Evolutionary conservation across 2,113 vertebrate species (phyloP).

Genomic region (Thunnus maccoyii): DNA sequence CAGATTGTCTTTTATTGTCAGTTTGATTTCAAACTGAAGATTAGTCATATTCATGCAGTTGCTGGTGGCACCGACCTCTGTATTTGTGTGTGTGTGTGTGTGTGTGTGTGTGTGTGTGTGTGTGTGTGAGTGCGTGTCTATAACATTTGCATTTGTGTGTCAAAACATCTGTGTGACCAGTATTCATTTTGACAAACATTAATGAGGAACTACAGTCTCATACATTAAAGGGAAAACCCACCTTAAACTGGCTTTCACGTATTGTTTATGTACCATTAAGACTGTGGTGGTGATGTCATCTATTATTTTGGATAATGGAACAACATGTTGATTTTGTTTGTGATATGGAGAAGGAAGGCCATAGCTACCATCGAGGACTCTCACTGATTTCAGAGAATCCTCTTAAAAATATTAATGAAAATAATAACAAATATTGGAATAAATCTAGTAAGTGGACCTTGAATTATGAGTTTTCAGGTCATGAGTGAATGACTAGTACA

Average conservation of each 20-base stretch:
- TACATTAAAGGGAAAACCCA: conserved; percentile 1
- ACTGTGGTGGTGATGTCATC: conserved; percentile 1
- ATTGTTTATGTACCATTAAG: background rate
- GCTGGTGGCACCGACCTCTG: conserved; percentile 36
- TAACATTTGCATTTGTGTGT: conserved; percentile 34
- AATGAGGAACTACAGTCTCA: background rate
- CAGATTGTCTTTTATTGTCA: conserved; percentile 74
- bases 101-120: too few relatives aligned
- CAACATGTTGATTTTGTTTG: background rate
- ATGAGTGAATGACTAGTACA: too few relatives aligned
- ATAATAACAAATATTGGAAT: too few relatives aligned
- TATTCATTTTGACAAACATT: conserved; percentile 11
- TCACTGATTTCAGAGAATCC: too few relatives aligned
- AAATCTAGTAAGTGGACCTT: too few relatives aligned
- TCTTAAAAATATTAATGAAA: too few relatives aligned
- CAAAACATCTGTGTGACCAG: conserved; percentile 29
- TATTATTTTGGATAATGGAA: background rate
- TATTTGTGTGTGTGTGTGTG: background rate
- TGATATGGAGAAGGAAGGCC: too few relatives aligned
- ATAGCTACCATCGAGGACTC: too few relatives aligned
- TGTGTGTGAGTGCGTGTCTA: background rate
- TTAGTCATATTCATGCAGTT: conserved; percentile 64
- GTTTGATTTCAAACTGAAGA: conserved; percentile 66
- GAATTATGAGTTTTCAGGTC: too few relatives aligned
- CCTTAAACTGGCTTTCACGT: background rate